A percentile compares a stretch with the other conserved stretches of the same genome.
These are phyloP conservation scores for Drosophila carrolli DNA, from an alignment of 1,140 invertebrate species.

Conservation along the genomic window DNA sequence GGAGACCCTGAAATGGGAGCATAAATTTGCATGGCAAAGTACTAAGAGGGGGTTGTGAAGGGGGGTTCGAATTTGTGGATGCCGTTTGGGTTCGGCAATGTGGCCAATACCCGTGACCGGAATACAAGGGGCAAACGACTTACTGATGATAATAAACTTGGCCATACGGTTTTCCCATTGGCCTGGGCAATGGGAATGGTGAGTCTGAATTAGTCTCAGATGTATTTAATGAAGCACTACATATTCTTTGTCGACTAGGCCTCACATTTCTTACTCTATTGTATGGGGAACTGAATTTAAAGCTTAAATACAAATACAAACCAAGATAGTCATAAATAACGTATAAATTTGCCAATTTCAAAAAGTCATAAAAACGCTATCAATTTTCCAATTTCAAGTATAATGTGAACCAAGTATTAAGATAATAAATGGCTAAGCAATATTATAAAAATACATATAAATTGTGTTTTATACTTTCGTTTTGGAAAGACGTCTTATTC, in stretches of 20 bases:
- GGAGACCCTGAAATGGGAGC: slow-evolving; percentile 88
- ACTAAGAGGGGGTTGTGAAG: slow-evolving; percentile 1
- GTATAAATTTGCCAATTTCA: not conserved
- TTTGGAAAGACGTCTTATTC: too few species aligned
- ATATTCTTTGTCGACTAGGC: not conserved
- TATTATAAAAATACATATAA: not conserved
- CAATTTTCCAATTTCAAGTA: too few species aligned
- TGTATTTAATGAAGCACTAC: slow-evolving; percentile 31
- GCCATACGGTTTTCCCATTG: slow-evolving; percentile 23
- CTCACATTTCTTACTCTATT: too few species aligned
- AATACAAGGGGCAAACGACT: slow-evolving; percentile 22
- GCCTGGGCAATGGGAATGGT: slow-evolving; percentile 10
- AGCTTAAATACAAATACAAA: not conserved
- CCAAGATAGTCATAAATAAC: slow-evolving; percentile 1
- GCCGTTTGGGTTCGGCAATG: slow-evolving; percentile 9
- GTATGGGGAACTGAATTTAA: not conserved
- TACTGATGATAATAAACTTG: slow-evolving; percentile 33
- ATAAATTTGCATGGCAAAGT: slow-evolving; percentile 61
- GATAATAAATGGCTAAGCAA: not conserved
- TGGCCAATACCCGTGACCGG: slow-evolving; percentile 41
- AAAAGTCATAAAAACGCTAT: not conserved
- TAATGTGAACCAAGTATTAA: not conserved
- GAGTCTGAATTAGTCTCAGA: slow-evolving; percentile 33
- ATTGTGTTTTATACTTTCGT: too few species aligned
- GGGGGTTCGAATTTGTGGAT: not conserved